These are phyloP conservation scores for Helobdella robusta DNA, from an alignment of 2,888 invertebrate species.

Conservation along the genomic window DNA sequence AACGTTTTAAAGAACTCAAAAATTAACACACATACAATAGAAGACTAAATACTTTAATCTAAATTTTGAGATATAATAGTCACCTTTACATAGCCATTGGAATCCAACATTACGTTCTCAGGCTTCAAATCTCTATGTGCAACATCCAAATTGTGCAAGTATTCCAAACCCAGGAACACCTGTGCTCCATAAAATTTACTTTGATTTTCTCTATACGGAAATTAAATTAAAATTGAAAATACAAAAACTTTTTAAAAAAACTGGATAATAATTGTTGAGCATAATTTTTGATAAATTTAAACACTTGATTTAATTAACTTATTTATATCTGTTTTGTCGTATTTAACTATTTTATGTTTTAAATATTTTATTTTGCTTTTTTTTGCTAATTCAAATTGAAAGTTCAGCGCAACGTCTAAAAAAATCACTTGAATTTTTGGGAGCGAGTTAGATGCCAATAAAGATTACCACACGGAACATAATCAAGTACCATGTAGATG, in stretches of 20 bases:
- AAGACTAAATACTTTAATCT: no score
- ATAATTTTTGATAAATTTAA: not conserved
- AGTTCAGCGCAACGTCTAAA: no score
- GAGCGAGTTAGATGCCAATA: conserved; percentile 20
- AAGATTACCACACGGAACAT: conserved; percentile 21
- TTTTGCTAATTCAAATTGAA: no score
- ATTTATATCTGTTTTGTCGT: no score
- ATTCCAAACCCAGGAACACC: conserved; percentile 20
- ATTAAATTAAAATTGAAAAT: no score
- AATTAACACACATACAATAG: no score
- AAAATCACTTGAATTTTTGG: conserved; percentile 24
- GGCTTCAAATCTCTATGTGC: conserved; percentile 24
- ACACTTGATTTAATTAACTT: no score
- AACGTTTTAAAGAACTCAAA: no score
- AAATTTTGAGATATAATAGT: not conserved
- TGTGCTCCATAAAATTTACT: conserved; percentile 23
- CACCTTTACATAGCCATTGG: conserved; percentile 22
- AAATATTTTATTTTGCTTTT: no score
- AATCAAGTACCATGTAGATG: conserved; percentile 17
- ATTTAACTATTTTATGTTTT: no score
- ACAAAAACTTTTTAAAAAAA: not conserved
- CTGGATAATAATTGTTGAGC: not conserved
- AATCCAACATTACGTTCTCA: conserved; percentile 24
- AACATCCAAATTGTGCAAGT: conserved; percentile 16
- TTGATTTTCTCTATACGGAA: conserved; percentile 5